phyloP scores from a whole-genome alignment of 2,113 vertebrate species.

The Phaetusa simplex region DNA sequence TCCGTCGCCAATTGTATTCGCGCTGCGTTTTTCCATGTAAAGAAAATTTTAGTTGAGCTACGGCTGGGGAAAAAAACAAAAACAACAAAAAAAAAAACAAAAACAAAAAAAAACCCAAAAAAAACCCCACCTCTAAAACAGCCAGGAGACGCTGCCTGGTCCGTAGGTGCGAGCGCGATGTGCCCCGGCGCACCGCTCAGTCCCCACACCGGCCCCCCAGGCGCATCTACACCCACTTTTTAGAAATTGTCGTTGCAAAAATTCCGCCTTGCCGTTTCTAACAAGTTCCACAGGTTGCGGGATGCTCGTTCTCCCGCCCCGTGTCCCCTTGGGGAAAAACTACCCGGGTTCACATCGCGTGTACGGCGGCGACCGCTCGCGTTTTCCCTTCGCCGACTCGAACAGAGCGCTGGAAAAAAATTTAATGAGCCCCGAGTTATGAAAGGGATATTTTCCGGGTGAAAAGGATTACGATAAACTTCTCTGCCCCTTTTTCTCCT shows the following conservation, averaged over 20 bases:
- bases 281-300: neutral
- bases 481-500: neutral
- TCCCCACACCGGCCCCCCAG: neutral
- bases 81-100: neutral
- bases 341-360: accelerated
- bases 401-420: neutral
- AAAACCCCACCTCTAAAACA: accelerated
- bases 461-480: neutral
- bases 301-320: neutral
- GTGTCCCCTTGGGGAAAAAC: neutral
- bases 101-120: neutral
- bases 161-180: accelerated
- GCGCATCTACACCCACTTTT: accelerated
- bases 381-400: accelerated
- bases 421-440: neutral
- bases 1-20: accelerated
- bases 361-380: accelerated
- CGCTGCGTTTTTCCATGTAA: neutral
- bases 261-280: accelerated
- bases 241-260: neutral
- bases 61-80: neutral
- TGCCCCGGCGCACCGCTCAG: neutral
- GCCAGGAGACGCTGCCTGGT: accelerated
- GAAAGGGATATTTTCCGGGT: neutral
- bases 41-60: neutral